Base-by-base conservation (phyloP, 2,113 vertebrate species). In the Macrotus californicus region DNA sequence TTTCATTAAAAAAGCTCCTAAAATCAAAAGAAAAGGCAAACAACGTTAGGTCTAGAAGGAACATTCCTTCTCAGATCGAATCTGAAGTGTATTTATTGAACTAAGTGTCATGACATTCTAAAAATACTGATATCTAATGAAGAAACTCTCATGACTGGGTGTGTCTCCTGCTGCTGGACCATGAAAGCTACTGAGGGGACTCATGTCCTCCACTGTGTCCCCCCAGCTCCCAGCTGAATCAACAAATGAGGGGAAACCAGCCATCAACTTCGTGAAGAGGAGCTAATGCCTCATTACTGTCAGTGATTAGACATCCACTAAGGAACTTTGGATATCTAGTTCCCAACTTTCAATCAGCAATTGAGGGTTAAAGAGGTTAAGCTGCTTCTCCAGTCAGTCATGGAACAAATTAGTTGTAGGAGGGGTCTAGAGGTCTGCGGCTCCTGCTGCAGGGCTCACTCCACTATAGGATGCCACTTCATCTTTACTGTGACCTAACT, bases 1-100 rank as follows among this genome's bases (percentile, higher is more conserved):
- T 96, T 21, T 95, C 97, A 98, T 97, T 96, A 98, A 98, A 98
- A 66, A 36, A 96, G 89, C 81, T 97, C 98, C 98, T 99, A 97
- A 34, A 76, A 93, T 56, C 16, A 92, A 83, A 97, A 96, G 50
- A 84, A 93, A 97, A 97, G 94, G 5, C 6, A 96, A 61, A 69
- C 18, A 26, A 8, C 26, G 7, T 96, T 97, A 97, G 85, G 87
- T 89, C 4, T 76, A 72, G 46, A 94, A 39, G 4, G 19, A 69
- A 59, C 21, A 59, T 22, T 79, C 21, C 16, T 82, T 48, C 26
- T 67, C 39, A 75, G 22, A 64, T 0, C 66, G 61, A 93, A n/a
- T 66, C 36, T 87, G 61, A 29, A 75, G n/a, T 41, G 11, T 70
- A 54, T 11, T 24, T 24, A 84, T 59, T 41, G 66, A 87, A 48